phyloP scores from a whole-genome alignment of 2,113 vertebrate genomes.

The Sapayoa aenigma region DNA sequence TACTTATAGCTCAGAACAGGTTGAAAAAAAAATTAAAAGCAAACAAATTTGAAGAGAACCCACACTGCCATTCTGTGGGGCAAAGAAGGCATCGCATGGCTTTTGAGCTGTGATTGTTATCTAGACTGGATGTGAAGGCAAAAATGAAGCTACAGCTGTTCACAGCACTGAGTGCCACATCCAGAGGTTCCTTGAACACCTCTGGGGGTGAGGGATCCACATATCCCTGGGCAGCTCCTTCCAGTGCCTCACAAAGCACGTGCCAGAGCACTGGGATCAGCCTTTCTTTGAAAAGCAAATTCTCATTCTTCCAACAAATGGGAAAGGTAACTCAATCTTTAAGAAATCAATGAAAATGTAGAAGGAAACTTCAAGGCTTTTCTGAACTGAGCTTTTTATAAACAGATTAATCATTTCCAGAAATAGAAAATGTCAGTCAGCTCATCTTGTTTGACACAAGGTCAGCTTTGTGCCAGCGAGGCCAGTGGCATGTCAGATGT shows the following conservation, averaged over 20 bases:
- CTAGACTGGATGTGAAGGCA: not conserved
- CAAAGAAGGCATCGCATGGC: not conserved
- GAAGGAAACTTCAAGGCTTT: constrained; percentile 36
- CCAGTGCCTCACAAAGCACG: fast-evolving
- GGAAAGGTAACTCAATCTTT: constrained; percentile 17
- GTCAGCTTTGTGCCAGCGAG: constrained; percentile 22
- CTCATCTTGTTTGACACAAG: constrained; percentile 13
- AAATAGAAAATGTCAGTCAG: constrained; percentile 48
- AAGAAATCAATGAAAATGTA: constrained; percentile 7
- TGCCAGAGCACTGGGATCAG: not conserved
- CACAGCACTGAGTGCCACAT: not conserved
- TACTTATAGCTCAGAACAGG: constrained; percentile 7
- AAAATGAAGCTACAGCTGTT: not conserved
- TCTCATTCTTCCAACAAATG: not conserved
- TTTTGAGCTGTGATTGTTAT: not conserved
- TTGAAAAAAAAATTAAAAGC: not conserved
- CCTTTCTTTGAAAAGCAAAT: not conserved
- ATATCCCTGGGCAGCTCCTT: not conserved
- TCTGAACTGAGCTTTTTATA: constrained; percentile 45
- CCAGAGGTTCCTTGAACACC: not conserved
- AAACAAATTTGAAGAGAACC: not conserved
- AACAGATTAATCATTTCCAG: constrained; percentile 70
- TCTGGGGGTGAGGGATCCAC: not conserved
- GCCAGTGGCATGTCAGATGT: constrained; percentile 16
- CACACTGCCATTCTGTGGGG: not conserved